Conservation (phyloP, 2,113 vertebrate genomes). For the Rissa tridactyla region DNA sequence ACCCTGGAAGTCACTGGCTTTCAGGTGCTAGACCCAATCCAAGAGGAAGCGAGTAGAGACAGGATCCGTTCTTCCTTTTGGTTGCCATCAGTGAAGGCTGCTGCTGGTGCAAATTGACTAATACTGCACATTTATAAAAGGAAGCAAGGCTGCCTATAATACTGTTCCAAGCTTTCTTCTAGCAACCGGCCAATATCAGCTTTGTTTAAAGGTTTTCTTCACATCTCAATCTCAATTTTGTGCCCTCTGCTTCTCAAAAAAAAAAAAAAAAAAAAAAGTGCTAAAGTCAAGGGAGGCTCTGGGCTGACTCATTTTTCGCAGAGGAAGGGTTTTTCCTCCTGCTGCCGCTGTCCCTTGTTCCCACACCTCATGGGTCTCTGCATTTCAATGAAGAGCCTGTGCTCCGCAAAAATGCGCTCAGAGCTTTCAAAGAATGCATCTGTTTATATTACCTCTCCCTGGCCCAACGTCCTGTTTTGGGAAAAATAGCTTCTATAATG, state of each 20-base stretch:
- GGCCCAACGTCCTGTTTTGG: conserved; percentile 28
- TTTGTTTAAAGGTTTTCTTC: not conserved
- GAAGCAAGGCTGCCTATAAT: not conserved
- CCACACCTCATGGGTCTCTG: not conserved
- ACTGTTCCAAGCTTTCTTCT: not conserved
- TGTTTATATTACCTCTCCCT: conserved; percentile 36
- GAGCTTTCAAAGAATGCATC: conserved; percentile 16
- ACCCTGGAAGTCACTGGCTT: not conserved
- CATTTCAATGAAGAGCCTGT: not conserved
- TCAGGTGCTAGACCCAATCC: not conserved
- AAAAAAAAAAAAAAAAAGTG: not conserved
- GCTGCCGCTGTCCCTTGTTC: not conserved
- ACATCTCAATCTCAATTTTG: not conserved
- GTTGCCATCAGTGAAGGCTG: not conserved
- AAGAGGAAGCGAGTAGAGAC: not conserved
- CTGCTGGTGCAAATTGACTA: not conserved
- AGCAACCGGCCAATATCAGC: not conserved
- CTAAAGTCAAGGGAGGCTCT: not conserved
- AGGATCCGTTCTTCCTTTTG: not conserved
- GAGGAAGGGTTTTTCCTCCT: not conserved
- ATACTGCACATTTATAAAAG: not conserved
- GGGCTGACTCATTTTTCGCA: not conserved
- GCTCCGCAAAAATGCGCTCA: not conserved
- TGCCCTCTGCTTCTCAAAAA: not conserved
- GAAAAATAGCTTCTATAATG: not conserved